Base-by-base conservation (phyloP, 2,113 vertebrate species). In the Peromyscus leucopus region DNA sequence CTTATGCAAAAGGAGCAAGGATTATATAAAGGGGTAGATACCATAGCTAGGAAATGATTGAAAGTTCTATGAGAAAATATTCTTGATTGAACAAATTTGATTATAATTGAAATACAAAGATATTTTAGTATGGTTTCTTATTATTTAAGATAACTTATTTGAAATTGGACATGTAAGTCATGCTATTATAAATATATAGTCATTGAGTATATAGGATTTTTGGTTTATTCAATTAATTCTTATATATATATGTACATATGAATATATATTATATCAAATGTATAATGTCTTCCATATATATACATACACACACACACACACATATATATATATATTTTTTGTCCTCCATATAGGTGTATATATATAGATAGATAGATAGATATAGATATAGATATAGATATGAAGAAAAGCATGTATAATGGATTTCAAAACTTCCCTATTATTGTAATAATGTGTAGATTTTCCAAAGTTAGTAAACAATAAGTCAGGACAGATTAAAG, bases 381-480 rank as follows among this genome's bases (percentile, higher is more conserved):
- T 12, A 33, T 33, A 65, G 31, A 26, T 63, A 63, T 61, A 63
- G 10, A 65, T 11, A 65, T 71, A 17, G 2, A n/a, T n/a, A 19
- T 71, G 36, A 48, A 36, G 36, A 74, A 51, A 63, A 42, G 1
- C 3, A 55, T 4, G 1, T 72, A 31, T 21, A 63, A 28, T 69
- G 36, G 2, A 74, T 2, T 75, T 24, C 8, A 80, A 4, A 48
- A 36, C 4, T 57, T 88, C 55, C 10, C 33, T 16, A 78, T 0
- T 0, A 6, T 69, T 88, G 11, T 46, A 28, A 24, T 71, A 55
- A 87, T 74, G 13, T 78, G 1, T 12, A 67, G 3, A 91, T 84
- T 75, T 91, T 90, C 9, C 1, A 82, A 91, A 46, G 82, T 55
- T 96, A 92, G 89, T 91, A 90, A 89, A 85, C 46, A 92, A 74